Evolutionary conservation across 2,113 vertebrate genomes (phyloP), one percentile per base, ranked within the genome.

Genomic region (Parotia lawesii): DNA sequence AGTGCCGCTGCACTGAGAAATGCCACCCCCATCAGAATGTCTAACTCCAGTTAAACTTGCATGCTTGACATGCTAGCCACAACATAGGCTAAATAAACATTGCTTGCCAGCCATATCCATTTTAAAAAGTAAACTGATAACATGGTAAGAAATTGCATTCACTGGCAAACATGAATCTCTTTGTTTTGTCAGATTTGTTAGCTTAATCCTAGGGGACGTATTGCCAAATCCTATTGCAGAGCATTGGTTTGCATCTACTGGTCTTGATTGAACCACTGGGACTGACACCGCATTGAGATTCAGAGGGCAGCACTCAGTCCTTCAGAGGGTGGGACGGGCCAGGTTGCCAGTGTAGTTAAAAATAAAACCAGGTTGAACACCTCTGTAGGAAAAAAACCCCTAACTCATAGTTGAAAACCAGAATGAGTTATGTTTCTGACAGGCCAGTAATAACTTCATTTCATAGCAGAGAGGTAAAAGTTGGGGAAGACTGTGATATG

Each of bases 271-370:
- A 90, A 38, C n/a, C 67, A 35, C 17, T 1, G 4, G 25, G 27
- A 51, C 33, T 40, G 62, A 53, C 35, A 31, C 25, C 0, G 0
- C 28, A 2, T 0, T 53, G 44, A 56, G 53, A 54, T 57, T 60
- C 0, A 0, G 61, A 64, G 58, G 31, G 60, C 69, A 77, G 60
- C 0, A 0, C 14, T 54, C 61, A 37, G 10, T 40, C 22, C 27
- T 62, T 73, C 12, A 21, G 83, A 44, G 33, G 14, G 33, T 24
- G n/a, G 72, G 15, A 50, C n/a, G 25, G 80, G 31, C 37, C 60
- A 74, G 18, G 14, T 6, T 92, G 60, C 47, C 44, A 31, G 9
- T 22, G 27, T 19, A 38, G 42, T 70, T 35, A 70, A 67, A 92
- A 89, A 27, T 15, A 82, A 65, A 83, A 18, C 19, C 29, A 58